phyloP scores from a whole-genome alignment of 2,888 invertebrate species.

The Catocala fraxini region DNA sequence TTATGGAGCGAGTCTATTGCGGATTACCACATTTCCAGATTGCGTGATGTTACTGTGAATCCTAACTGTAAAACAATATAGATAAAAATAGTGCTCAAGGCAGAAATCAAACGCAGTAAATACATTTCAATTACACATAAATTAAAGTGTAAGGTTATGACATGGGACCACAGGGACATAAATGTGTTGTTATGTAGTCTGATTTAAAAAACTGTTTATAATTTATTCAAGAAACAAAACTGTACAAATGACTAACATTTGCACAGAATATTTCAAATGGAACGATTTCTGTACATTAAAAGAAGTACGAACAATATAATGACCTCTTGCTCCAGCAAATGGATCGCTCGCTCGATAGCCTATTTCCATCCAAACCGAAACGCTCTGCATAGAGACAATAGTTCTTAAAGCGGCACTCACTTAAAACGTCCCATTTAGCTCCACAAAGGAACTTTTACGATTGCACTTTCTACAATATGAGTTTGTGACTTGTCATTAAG shows the following conservation, averaged over 20 bases:
- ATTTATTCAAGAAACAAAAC: too few species aligned
- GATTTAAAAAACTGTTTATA: too few species aligned
- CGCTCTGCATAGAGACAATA: constrained; percentile 74
- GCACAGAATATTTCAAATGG: constrained; percentile 13
- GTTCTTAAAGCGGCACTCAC: constrained; percentile 76
- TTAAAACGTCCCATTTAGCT: constrained; percentile 75
- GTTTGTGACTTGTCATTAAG: constrained; percentile 57
- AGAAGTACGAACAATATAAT: constrained; percentile 40
- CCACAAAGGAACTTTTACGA: constrained; percentile 76
- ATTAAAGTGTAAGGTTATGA: too few species aligned
- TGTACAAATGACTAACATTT: not conserved
- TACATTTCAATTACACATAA: too few species aligned
- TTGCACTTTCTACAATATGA: constrained; percentile 56
- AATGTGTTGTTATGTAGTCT: too few species aligned
- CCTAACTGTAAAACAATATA: too few species aligned
- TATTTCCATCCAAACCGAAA: constrained; percentile 75
- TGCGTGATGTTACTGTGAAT: too few species aligned
- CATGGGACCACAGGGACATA: too few species aligned
- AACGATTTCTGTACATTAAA: constrained; percentile 43
- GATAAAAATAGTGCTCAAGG: too few species aligned
- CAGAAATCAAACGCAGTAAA: too few species aligned
- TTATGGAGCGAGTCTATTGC: too few species aligned
- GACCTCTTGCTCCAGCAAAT: constrained; percentile 56
- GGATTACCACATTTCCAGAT: too few species aligned
- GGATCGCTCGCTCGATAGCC: constrained; percentile 71